These are phyloP conservation scores for Cavia porcellus DNA, from an alignment of 2,113 vertebrate species.

Conservation along the genomic window DNA sequence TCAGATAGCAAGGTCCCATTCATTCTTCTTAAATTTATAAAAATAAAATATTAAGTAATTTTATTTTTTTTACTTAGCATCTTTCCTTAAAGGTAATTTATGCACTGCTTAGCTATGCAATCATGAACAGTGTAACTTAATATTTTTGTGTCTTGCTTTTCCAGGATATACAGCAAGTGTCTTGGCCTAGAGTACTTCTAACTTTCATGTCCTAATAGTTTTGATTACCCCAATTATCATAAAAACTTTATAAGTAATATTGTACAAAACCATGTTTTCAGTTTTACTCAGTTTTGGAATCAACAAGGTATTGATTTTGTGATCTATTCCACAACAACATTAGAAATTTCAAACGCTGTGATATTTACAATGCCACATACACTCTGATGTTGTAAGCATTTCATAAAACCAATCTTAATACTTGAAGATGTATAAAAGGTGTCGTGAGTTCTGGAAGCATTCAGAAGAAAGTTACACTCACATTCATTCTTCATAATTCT, in stretches of 20 bases:
- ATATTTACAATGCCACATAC: neutral
- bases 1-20: neutral
- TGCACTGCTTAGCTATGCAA: neutral
- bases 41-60: neutral
- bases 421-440: neutral
- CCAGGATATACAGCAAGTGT: neutral
- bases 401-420: neutral
- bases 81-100: neutral
- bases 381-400: neutral
- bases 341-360: neutral
- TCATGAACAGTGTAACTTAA: neutral
- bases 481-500: neutral
- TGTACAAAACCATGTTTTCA: neutral
- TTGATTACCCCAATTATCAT: neutral
- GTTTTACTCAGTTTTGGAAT: neutral
- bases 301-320: neutral
- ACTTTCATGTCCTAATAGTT: neutral
- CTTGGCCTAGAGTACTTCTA: neutral
- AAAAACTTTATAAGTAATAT: neutral
- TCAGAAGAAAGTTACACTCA: neutral
- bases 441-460: neutral
- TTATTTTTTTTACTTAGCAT: slow-evolving; percentile 19
- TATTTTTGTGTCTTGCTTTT: neutral
- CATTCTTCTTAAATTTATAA: neutral
- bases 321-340: neutral